A percentile compares a stretch with the other conserved stretches of the same genome.
Evolutionary conservation across 2,113 vertebrate genomes (phyloP).

Genomic region (Astatotilapia flaviijosephi): DNA sequence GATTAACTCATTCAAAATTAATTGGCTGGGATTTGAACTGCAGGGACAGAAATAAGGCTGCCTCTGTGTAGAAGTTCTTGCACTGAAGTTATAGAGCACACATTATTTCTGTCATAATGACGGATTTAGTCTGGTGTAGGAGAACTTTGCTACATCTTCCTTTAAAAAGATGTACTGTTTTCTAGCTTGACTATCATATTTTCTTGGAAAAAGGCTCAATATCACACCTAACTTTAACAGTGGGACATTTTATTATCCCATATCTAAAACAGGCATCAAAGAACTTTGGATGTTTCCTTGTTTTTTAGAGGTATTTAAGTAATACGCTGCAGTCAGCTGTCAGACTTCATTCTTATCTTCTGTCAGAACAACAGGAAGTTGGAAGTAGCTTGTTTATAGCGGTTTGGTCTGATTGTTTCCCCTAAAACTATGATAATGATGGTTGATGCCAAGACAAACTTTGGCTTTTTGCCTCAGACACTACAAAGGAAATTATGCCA

Average conservation of each 20-base stretch:
- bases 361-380: constrained; percentile 7
- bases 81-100: neutral
- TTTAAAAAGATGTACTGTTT: neutral
- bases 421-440: neutral
- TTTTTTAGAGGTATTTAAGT: neutral
- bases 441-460: neutral
- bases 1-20: neutral
- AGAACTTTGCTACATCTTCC: neutral
- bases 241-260: neutral
- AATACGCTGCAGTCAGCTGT: neutral
- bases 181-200: neutral
- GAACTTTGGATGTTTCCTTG: neutral
- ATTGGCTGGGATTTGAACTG: neutral
- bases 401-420: constrained; percentile 22
- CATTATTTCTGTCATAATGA: neutral
- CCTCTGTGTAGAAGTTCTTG: neutral
- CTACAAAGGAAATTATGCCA: neutral
- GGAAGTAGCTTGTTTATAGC: constrained; percentile 28
- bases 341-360: neutral
- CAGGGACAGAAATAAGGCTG: neutral
- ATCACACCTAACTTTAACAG: neutral
- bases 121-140: neutral
- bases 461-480: neutral
- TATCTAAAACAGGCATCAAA: neutral
- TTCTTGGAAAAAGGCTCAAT: neutral